Conservation (phyloP, 2,888 invertebrate species). For the Trachelus iudaicus region DNA sequence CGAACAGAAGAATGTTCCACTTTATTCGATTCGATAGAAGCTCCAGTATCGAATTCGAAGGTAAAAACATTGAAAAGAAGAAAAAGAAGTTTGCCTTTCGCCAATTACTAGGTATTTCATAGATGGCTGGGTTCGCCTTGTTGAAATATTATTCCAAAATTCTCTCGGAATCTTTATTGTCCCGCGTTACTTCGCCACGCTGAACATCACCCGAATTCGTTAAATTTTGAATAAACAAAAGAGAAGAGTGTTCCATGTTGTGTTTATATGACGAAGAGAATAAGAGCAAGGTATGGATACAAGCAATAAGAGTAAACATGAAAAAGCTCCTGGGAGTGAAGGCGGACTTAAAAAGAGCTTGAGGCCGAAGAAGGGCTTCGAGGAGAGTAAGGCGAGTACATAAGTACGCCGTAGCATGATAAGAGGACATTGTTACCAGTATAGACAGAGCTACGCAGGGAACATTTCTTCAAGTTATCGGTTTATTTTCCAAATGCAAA, state of each 20-base stretch:
- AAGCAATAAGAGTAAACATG: background rate
- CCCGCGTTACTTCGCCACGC: background rate
- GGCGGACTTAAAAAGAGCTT: background rate
- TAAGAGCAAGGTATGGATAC: background rate
- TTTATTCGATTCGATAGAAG: background rate
- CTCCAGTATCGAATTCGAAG: background rate
- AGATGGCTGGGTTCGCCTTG: background rate
- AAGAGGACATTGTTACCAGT: background rate
- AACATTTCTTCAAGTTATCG: slow-evolving; percentile 47
- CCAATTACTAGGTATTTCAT: background rate
- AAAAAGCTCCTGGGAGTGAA: background rate
- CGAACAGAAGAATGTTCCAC: background rate
- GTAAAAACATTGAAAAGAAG: background rate
- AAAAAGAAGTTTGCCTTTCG: background rate
- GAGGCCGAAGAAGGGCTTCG: background rate
- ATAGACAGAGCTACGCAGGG: slow-evolving; percentile 24
- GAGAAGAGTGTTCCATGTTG: background rate
- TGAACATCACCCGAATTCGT: background rate
- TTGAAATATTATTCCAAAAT: background rate
- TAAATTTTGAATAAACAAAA: background rate
- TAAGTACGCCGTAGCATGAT: background rate
- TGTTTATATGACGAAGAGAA: background rate
- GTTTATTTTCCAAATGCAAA: slow-evolving; percentile 63
- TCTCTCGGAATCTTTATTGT: background rate
- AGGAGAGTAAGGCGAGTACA: background rate